Evolutionary conservation across 2,888 invertebrate species (phyloP).

Genomic region (Chloroclystis v-ata): DNA sequence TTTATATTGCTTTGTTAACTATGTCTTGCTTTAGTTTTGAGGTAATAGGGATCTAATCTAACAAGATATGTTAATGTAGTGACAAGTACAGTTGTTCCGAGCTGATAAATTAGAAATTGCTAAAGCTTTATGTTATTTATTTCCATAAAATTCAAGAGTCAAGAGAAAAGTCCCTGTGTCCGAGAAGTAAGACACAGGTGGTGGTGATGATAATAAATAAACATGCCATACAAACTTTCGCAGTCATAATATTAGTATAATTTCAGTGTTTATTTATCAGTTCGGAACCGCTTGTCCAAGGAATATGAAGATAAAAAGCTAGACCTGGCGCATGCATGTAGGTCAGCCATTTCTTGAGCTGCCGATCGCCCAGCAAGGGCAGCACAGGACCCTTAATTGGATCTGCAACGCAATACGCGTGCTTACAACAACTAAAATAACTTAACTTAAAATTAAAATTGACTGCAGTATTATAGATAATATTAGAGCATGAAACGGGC

Average conservation of each 20-base stretch:
- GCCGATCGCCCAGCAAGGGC: constrained; percentile 63
- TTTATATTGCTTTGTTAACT: neutral
- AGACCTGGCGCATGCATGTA: constrained; percentile 77
- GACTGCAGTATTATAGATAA: no score
- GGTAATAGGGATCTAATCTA: neutral
- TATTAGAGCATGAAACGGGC: no score
- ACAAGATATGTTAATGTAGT: neutral
- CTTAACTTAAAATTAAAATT: neutral
- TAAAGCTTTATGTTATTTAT: no score
- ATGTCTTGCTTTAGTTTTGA: neutral
- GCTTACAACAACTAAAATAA: constrained; percentile 18
- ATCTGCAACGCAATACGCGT: constrained; percentile 68
- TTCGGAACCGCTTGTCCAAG: constrained; percentile 8
- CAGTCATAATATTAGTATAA: no score
- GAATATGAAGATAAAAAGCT: constrained; percentile 60
- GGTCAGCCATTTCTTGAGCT: constrained; percentile 75
- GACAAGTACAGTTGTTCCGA: neutral
- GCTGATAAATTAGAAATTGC: neutral
- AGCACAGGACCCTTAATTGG: constrained; percentile 61
- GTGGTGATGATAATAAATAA: no score
- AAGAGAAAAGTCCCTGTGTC: no score
- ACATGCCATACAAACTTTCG: no score
- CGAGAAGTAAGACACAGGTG: no score
- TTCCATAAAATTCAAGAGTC: no score
- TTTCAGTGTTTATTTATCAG: neutral